phyloP scores from a whole-genome alignment of 2,113 vertebrate genomes.

The Odocoileus virginianus region DNA sequence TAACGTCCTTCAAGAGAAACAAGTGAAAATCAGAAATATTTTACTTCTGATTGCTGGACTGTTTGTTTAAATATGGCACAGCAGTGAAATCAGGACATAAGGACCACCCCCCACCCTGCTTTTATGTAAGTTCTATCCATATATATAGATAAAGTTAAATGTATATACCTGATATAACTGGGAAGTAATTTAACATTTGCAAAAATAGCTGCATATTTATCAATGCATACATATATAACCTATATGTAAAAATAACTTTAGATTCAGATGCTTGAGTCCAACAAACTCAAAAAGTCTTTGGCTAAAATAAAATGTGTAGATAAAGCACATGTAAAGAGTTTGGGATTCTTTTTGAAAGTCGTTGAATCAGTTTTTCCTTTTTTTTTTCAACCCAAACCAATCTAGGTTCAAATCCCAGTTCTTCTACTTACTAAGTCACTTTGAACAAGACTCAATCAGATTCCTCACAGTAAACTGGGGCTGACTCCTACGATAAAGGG shows the following conservation, averaged over 20 bases:
- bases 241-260: conserved; percentile 27
- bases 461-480: not conserved
- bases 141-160: not conserved
- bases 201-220: conserved; percentile 9
- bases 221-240: not conserved
- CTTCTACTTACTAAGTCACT: not conserved
- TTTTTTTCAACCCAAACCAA: not conserved
- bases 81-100: not conserved
- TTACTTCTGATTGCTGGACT: not conserved
- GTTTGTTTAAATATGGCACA: not conserved
- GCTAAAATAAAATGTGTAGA: not conserved
- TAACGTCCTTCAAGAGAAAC: not conserved
- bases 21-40: not conserved
- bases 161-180: not conserved
- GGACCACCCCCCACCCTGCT: not conserved
- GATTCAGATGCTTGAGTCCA: not conserved
- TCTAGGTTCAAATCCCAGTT: conserved; percentile 11
- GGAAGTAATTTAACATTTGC: conserved; percentile 6
- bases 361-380: not conserved
- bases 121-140: not conserved
- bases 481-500: not conserved
- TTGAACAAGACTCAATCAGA: not conserved
- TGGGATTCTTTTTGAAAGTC: not conserved
- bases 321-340: not conserved
- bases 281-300: conserved; percentile 21